These are phyloP conservation scores for Onychostruthus taczanowskii DNA, from an alignment of 2,113 vertebrate species.

Conservation along the genomic window DNA sequence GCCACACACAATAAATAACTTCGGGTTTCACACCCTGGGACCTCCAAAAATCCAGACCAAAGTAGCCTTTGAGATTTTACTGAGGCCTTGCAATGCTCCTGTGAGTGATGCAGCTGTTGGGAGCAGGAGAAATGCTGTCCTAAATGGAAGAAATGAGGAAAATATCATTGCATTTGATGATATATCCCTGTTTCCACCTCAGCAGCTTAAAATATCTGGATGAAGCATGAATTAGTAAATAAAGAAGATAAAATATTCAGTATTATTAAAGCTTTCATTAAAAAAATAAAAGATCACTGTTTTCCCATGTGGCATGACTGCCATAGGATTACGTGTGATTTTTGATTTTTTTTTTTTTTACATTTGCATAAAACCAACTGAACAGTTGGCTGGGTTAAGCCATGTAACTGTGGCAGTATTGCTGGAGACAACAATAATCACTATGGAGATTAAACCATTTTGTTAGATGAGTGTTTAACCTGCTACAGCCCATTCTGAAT, in stretches of 20 bases:
- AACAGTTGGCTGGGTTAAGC: not conserved
- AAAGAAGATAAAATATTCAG: not conserved
- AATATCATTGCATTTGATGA: not conserved
- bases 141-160: not conserved
- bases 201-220: not conserved
- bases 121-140: not conserved
- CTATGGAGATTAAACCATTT: not conserved
- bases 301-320: not conserved
- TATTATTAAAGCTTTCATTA: not conserved
- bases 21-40: not conserved
- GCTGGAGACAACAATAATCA: not conserved
- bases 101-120: not conserved
- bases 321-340: not conserved
- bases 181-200: not conserved
- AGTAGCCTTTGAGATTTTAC: not conserved
- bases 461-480: not conserved
- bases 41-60: not conserved
- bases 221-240: not conserved
- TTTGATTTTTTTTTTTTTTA: not conserved
- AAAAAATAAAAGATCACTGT: not conserved
- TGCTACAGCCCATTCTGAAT: not conserved
- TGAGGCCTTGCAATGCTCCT: too few species aligned
- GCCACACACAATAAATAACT: not conserved
- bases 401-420: not conserved
- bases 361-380: not conserved